Percentiles rank a stretch among this genome's conserved stretches.
phyloP scores from a whole-genome alignment of 2,113 vertebrate genomes.

The Psittacara wagleri region DNA sequence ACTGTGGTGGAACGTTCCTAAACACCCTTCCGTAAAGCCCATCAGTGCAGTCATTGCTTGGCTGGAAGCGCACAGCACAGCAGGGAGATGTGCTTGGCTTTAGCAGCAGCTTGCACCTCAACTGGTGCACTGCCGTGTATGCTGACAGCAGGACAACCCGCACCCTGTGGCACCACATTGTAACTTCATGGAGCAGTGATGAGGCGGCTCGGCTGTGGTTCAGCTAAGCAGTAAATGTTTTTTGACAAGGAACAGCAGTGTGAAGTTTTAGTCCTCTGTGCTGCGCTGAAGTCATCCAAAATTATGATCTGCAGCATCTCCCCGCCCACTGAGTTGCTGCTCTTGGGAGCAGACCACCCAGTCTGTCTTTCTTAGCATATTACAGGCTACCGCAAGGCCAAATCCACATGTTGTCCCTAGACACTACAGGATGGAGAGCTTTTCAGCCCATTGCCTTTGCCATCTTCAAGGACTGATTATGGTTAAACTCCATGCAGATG shows the following conservation, averaged over 20 bases:
- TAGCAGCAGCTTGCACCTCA: not conserved
- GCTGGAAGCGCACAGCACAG: not conserved
- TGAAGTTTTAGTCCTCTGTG: constrained; percentile 27
- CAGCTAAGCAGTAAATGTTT: constrained; percentile 36
- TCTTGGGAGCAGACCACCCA: constrained; percentile 34
- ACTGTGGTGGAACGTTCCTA: not conserved
- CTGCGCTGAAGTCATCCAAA: not conserved
- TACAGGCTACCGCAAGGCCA: not conserved
- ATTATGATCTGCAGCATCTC: not conserved
- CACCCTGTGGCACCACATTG: not conserved
- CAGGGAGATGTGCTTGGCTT: not conserved
- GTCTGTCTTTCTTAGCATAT: not conserved
- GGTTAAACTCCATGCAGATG: not conserved
- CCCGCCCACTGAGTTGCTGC: not conserved
- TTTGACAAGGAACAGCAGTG: constrained; percentile 40
- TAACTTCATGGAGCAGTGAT: not conserved
- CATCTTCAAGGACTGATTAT: not conserved
- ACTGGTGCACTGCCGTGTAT: not conserved
- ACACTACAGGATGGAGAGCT: not conserved
- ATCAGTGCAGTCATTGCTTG: rapidly evolving
- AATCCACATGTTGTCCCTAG: rapidly evolving
- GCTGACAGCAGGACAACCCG: not conserved
- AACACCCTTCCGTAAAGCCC: not conserved
- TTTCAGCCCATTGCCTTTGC: not conserved
- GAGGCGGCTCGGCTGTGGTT: not conserved